Percentiles rank a stretch among this genome's conserved stretches.
Evolutionary conservation across 2,113 vertebrate genomes (phyloP).

Genomic region (Motacilla tschutschensis): DNA sequence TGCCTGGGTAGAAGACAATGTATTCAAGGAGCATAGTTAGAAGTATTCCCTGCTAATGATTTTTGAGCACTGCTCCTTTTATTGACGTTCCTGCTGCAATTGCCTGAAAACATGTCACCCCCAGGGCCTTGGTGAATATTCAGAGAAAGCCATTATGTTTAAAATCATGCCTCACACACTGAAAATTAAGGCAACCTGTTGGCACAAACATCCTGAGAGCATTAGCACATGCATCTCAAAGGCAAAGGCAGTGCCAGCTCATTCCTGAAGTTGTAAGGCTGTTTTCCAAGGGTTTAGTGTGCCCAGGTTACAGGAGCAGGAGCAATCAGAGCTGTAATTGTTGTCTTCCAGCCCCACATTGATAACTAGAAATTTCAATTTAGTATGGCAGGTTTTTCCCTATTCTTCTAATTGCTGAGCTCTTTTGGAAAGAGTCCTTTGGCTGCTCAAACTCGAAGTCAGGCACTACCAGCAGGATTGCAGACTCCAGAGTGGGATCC

Average conservation of each 20-base stretch:
- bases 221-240: neutral
- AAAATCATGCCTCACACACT: neutral
- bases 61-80: neutral
- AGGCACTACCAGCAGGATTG: neutral
- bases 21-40: neutral
- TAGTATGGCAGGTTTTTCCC: neutral
- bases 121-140: neutral
- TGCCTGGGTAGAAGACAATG: neutral
- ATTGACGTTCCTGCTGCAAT: neutral
- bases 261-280: neutral
- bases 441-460: neutral
- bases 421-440: neutral
- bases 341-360: neutral
- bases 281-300: neutral
- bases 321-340: neutral
- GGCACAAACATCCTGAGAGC: neutral
- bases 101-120: neutral
- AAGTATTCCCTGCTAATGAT: conserved; percentile 8
- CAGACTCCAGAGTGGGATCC: neutral
- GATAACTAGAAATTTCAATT: neutral
- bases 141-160: neutral
- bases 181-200: conserved; percentile 32
- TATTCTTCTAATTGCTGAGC: neutral
- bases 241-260: neutral
- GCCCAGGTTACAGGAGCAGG: neutral